These are phyloP conservation scores for Electrona antarctica DNA, from an alignment of 2,113 vertebrate species.

Conservation along the genomic window DNA sequence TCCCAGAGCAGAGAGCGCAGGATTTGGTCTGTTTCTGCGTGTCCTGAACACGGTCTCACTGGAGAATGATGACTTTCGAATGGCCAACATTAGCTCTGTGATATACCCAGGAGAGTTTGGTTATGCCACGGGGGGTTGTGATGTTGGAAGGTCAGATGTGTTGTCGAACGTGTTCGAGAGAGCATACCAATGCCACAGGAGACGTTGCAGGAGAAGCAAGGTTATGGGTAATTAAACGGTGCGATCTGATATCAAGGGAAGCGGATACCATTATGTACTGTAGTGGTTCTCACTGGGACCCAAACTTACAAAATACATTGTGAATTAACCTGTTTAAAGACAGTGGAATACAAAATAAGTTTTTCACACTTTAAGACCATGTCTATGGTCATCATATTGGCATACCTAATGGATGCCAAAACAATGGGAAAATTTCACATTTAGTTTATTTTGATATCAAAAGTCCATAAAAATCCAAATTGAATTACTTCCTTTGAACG, in stretches of 20 bases:
- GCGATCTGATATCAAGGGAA: neutral
- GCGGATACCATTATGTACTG: too few relatives aligned
- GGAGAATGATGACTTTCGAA: conserved; percentile 66
- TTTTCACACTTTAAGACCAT: too few relatives aligned
- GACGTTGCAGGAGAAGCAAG: conserved; percentile 14
- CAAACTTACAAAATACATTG: too few relatives aligned
- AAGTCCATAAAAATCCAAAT: too few relatives aligned
- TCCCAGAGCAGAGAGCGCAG: conserved; percentile 11
- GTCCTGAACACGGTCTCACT: conserved; percentile 17
- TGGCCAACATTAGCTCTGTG: conserved; percentile 68
- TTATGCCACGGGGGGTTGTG: conserved; percentile 48
- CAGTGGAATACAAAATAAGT: too few relatives aligned
- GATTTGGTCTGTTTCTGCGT: conserved; percentile 41
- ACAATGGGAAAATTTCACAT: too few relatives aligned
- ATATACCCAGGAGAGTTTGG: conserved; percentile 57
- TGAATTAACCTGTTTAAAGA: too few relatives aligned
- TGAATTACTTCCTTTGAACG: too few relatives aligned
- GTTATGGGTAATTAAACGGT: neutral
- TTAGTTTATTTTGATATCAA: too few relatives aligned
- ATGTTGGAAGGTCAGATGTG: conserved; percentile 55
- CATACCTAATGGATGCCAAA: too few relatives aligned
- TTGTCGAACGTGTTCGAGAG: conserved; percentile 46
- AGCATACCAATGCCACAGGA: conserved; percentile 11
- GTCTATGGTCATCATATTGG: too few relatives aligned
- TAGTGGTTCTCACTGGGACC: too few relatives aligned